These are phyloP conservation scores for Scaeva pyrastri DNA, from an alignment of 2,888 invertebrate species.

Conservation along the genomic window DNA sequence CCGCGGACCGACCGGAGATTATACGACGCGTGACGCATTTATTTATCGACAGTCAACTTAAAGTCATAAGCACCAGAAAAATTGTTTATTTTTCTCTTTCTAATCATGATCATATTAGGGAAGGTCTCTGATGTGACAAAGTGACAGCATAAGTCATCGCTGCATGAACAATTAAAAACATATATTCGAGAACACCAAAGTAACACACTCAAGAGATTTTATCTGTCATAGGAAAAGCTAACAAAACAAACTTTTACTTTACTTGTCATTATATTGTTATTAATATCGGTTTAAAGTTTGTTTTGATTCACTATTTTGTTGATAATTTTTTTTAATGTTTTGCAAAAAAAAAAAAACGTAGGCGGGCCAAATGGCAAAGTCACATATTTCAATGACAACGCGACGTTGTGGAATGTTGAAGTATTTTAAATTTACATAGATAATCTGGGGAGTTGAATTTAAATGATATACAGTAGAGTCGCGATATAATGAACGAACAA, in stretches of 20 bases:
- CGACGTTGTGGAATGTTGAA: conserved; percentile 19
- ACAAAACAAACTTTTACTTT: background rate
- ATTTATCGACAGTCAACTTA: background rate
- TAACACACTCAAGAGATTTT: conserved; percentile 3
- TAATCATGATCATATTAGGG: conserved; percentile 21
- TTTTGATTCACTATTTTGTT: conserved; percentile 13
- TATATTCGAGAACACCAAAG: background rate
- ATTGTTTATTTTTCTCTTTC: background rate
- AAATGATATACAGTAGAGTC: background rate
- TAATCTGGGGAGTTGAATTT: background rate
- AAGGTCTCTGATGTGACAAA: conserved; percentile 7
- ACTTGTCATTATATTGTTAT: background rate
- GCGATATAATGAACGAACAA: background rate
- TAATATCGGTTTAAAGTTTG: background rate
- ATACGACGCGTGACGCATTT: conserved; percentile 23
- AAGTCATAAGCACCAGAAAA: conserved; percentile 6
- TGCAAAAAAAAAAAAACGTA: background rate
- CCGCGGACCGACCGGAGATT: background rate
- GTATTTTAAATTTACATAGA: conserved; percentile 5
- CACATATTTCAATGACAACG: conserved; percentile 17
- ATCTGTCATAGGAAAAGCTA: background rate
- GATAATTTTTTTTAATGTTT: background rate
- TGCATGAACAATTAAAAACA: background rate
- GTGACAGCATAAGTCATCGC: background rate
- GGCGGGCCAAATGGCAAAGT: conserved; percentile 12